Base-by-base conservation (phyloP, 2,888 invertebrate genomes). In the Sycophila texana region DNA sequence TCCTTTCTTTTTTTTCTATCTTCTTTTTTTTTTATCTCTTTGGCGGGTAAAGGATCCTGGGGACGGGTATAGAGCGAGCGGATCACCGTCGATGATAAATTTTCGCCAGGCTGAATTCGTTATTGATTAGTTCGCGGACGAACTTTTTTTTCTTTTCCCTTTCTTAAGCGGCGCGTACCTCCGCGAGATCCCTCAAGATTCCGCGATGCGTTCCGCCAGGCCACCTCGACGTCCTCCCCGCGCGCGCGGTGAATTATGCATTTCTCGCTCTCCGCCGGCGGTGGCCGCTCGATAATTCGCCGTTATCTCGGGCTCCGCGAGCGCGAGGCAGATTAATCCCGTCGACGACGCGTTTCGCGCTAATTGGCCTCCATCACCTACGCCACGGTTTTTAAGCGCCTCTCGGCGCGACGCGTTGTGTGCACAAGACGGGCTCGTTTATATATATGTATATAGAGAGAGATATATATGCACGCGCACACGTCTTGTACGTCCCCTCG, bases 51-150 rank as follows among this genome's bases (percentile, higher is more conserved):
- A 53, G 1, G n/a, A 53, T 4, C 53, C 5, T 12, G 53, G 14
- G 53, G 2, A 26, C 26, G n/a, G n/a, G n/a, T n/a, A n/a, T n/a
- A n/a, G n/a, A 13, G n/a, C n/a, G 16, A 39, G 39, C 39, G 4
- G 22, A 53, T 14, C 53, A 39, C 39, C 63, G 16, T 47, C 63
- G 63, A 63, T 63, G 16, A 63, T 63, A 63, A 63, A 63, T 63
- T 10, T 63, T 39, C 18, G n/a, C 7, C 63, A 12, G 18, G 16
- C 18, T 16, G 18, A 63, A 63, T 63, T 63, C 63, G 18, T 63
- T 63, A 63, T 61, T 61, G 61, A 61, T 61, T n/a, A 39, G 61
- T n/a, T 10, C n/a, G n/a, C 39, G 14, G 18, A 18, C 16, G 61
- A 61, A 16, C n/a, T 3, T 61, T 61, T 61, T 61, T 61, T 10